These are phyloP conservation scores for Pachypanchax playfairii DNA, from an alignment of 2,113 vertebrate genomes.

Conservation along the genomic window DNA sequence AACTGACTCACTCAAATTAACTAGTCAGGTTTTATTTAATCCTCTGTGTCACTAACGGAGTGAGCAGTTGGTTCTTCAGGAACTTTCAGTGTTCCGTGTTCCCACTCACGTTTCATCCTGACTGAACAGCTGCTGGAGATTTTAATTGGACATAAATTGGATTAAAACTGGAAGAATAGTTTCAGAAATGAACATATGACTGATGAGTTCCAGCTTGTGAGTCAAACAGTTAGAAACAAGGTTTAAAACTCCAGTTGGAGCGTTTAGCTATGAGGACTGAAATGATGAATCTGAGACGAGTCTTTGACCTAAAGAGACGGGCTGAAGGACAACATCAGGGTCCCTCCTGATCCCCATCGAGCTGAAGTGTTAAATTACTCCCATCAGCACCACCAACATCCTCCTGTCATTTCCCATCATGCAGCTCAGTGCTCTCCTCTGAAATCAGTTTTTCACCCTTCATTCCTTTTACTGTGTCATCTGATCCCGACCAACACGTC, in stretches of 20 bases:
- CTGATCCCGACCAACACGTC: conserved; percentile 8
- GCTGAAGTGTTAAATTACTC: conserved; percentile 43
- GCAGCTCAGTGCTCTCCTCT: not conserved
- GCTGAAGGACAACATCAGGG: conserved; percentile 15
- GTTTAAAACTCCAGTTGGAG: not conserved
- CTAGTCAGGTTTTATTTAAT: too few relatives aligned
- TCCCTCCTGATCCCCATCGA: not conserved
- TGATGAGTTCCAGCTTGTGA: too few relatives aligned
- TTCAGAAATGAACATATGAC: too few relatives aligned
- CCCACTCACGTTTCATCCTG: too few relatives aligned
- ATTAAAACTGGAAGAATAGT: too few relatives aligned
- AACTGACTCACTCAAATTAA: too few relatives aligned
- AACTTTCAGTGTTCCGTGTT: too few relatives aligned
- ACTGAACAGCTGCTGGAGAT: too few relatives aligned
- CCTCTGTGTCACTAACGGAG: too few relatives aligned
- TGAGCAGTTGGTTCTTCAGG: too few relatives aligned
- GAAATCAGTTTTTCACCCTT: not conserved
- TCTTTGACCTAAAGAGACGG: conserved; percentile 7
- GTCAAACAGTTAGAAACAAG: too few relatives aligned
- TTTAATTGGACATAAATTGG: too few relatives aligned
- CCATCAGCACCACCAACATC: conserved; percentile 38
- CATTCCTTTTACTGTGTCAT: conserved; percentile 8
- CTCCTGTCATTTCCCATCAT: conserved; percentile 30
- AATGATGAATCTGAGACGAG: not conserved
- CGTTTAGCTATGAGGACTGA: not conserved